Evolutionary conservation across 2,888 invertebrate species (phyloP).

Genomic region (Eupithecia exiguata): DNA sequence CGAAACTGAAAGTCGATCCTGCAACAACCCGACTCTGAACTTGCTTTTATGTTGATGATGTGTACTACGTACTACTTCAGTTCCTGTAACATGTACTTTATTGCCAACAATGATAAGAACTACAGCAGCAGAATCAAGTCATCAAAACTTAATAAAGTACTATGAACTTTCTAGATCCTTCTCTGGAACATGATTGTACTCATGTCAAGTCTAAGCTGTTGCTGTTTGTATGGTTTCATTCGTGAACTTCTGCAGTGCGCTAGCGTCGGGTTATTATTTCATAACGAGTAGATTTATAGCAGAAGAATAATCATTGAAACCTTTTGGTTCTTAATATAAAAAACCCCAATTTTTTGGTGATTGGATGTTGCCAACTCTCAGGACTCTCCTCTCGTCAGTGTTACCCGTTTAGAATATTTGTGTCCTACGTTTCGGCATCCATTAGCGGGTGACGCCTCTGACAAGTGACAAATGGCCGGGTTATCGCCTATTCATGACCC

Average conservation of each 20-base stretch:
- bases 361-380: neutral
- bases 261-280: too few relatives aligned
- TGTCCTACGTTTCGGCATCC: conserved; percentile 42
- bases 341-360: neutral
- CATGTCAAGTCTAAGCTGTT: too few relatives aligned
- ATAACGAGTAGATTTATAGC: too few relatives aligned
- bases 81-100: too few relatives aligned
- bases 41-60: neutral
- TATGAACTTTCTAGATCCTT: too few relatives aligned
- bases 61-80: too few relatives aligned
- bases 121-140: neutral
- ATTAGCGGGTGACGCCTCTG: conserved; percentile 51
- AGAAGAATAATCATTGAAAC: too few relatives aligned
- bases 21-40: neutral
- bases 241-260: too few relatives aligned
- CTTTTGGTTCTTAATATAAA: neutral
- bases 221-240: too few relatives aligned
- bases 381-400: neutral
- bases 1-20: neutral
- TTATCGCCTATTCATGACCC: conserved; percentile 46
- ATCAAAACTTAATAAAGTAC: neutral
- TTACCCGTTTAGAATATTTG: conserved; percentile 12
- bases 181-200: too few relatives aligned
- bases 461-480: conserved; percentile 58
- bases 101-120: neutral